phyloP scores from a whole-genome alignment of 2,888 invertebrate species.

The Cheilosia impressa region DNA sequence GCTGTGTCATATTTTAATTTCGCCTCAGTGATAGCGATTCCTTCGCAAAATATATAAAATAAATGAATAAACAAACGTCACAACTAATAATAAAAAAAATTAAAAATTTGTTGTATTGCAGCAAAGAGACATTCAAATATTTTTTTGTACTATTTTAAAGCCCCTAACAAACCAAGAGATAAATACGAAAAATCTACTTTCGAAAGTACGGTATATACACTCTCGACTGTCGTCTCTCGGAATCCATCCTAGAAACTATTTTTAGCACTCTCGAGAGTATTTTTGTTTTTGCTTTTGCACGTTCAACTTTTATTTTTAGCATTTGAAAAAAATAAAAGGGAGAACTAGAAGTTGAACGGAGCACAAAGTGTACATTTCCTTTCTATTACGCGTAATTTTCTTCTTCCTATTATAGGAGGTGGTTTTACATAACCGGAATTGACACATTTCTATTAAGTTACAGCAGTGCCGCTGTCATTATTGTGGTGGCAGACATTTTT shows the following conservation, averaged over 20 bases:
- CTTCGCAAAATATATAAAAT: neutral
- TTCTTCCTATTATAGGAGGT: constrained; percentile 8
- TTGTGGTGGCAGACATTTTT: neutral
- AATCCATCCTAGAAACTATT: constrained; percentile 31
- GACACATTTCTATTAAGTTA: neutral
- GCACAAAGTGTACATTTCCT: constrained; percentile 47
- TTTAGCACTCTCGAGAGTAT: constrained; percentile 14
- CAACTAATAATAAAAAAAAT: constrained; percentile 1
- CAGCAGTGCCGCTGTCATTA: neutral
- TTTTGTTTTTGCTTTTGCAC: constrained; percentile 5
- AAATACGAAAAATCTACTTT: constrained; percentile 1
- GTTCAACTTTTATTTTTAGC: constrained; percentile 38
- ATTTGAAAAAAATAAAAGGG: neutral
- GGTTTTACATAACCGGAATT: constrained; percentile 9
- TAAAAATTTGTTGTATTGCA: constrained; percentile 3
- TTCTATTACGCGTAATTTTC: constrained; percentile 30
- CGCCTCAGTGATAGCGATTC: neutral
- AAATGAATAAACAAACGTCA: constrained; percentile 16
- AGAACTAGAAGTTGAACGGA: constrained; percentile 34
- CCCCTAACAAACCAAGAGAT: neutral
- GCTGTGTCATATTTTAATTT: neutral
- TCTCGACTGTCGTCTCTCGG: neutral
- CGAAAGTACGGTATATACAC: constrained; percentile 14
- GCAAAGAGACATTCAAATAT: constrained; percentile 14
- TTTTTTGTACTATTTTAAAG: neutral